Evolutionary conservation across 2,888 invertebrate genomes (phyloP), one percentile per base, ranked within the genome.

Genomic region (Chaetogeoica ovagalla): DNA sequence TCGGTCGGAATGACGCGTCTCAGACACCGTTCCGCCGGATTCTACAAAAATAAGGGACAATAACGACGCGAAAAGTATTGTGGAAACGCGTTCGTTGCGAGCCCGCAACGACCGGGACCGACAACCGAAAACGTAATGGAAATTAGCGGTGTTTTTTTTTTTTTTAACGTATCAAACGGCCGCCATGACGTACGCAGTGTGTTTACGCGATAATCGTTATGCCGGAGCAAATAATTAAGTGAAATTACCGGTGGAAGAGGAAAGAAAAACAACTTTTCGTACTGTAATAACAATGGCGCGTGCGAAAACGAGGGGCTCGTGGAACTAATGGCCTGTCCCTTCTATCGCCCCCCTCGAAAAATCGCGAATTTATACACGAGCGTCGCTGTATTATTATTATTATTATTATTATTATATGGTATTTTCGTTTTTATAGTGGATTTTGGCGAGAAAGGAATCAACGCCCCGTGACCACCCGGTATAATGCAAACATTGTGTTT

Each of bases 401-500:
- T n/a, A n/a, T n/a, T n/a, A n/a, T n/a, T n/a, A n/a, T n/a, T n/a
- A n/a, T n/a, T 30, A 30, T 30, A 30, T 48, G 13, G 60, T 62
- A 60, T 79, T 70, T 79, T 79, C 63, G 63, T 70, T 79, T 79
- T 79, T 63, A n/a, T n/a, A 71, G 77, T 77, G 52, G 69, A 52
- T 77, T 77, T 77, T 77, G 30, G 30, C 77, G n/a, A 55, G 70
- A 63, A 70, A 59, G 62, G 77, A 79, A 79, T 79, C 77, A 79
- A 79, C 77, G 70, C 48, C 70, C 77, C 77, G 77, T 79, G 77
- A 79, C 77, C 70, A 63, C 70, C 70, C 63, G 62, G 77, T 68
- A 62, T 79, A 79, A 79, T 79, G 70, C 77, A 79, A 79, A 79
- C 77, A 79, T 63, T 70, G 77, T 79, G 70, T 70, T 71, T 70